Base-by-base conservation (phyloP, 2,888 invertebrate genomes). In the Chalcis sispes region DNA sequence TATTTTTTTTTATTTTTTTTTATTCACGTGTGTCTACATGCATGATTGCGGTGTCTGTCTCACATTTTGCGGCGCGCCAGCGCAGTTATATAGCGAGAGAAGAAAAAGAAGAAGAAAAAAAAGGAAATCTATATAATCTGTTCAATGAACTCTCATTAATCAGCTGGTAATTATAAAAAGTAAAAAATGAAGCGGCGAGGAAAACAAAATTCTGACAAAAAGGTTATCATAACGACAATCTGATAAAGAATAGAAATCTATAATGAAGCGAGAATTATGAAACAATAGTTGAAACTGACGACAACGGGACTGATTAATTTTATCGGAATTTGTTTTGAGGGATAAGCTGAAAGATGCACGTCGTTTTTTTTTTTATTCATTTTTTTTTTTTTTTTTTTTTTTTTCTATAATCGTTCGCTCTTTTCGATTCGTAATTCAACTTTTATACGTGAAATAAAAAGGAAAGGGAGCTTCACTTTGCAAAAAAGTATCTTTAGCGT, bases 31-130 rank as follows among this genome's bases (percentile, higher is more conserved):
- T 59, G 25, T 59, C 27, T 61, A 27, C 20, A 7, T 56, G 4
- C 40, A n/a, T 66, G 20, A 2, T 56, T 36, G 69, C 64, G 56
- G 54, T n/a, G n/a, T 58, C 52, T 58, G 64, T 50, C 67, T 36
- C 54, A 67, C 69, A n/a, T n/a, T n/a, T 72, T 61, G 32, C 50
- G 58, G 69, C 73, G 77, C 62, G 54, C 72, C 72, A 58, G 69
- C 52, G 69, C 58, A 67, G 8, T n/a, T n/a, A n/a, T 54, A 54
- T 4, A 27, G 42, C 2, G 42, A 42, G 15, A 42, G 15, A 13
- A 42, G 15, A 15, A 42, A 46, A 46, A 15, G 27, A 64, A 61
- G 50, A 58, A 69, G 46, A 64, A 52, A 65, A 74, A 62, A 70
- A 69, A 69, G 15, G 15, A 58, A 52, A 50, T 36, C 29, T 58